Evolutionary conservation across 2,888 invertebrate genomes (phyloP), one percentile per base, ranked within the genome.

Genomic region (Serrognathus titanus): DNA sequence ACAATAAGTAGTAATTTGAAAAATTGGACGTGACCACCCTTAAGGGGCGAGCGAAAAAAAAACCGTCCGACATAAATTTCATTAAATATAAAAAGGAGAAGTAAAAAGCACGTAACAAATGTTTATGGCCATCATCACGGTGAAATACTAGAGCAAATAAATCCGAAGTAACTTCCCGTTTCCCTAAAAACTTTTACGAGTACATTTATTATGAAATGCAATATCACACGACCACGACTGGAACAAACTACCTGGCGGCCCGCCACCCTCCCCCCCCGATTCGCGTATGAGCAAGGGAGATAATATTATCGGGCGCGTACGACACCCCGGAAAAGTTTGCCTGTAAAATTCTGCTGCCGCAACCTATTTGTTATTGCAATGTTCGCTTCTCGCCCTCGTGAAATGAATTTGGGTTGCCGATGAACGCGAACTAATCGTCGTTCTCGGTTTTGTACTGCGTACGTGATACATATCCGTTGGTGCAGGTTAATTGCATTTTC

Each of bases 271-370:
- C 3, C 24, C 24, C 24, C 24, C 24, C 24, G 24, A 31, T 13
- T 11, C 12, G 43, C 20, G 43, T 43, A 43, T 52, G 52, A 38
- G 46, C 45, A 52, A 38, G 20, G 13, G 13, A 52, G 52, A 52
- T 52, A 52, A 52, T 52, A 52, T 52, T 52, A 45, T 52, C 45
- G 45, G 37, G 12, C 37, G 45, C 8, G 46, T 24, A 37, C 46
- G 46, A 16, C 20, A 20, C 43, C 24, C 43, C 16, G 8, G 43
- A 10, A 43, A 43, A 43, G 43, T 43, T 43, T 43, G 20, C 43
- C 16, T 13, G 9, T 43, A 9, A 43, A 43, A 43, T 43, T 43
- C 20, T 16, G n/a, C 20, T 43, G 10, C 43, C 12, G 43, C 43
- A 31, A 31, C 24, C 20, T 43, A 43, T 43, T 43, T 43, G 20